Evolutionary conservation across 2,113 vertebrate species (phyloP).

Genomic region (Cathartes aura): DNA sequence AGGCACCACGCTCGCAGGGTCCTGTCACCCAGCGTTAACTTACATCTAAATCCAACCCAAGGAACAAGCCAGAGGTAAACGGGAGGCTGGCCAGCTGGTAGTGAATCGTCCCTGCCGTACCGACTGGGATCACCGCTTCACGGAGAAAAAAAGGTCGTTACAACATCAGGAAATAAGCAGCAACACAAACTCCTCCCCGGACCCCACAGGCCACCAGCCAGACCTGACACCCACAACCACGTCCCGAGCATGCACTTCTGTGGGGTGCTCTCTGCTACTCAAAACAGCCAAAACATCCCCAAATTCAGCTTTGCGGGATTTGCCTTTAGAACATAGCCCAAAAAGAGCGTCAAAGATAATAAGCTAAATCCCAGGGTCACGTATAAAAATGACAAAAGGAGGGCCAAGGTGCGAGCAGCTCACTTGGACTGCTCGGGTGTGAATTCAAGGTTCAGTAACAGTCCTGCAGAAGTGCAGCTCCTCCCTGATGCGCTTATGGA

Average conservation of each 20-base stretch:
- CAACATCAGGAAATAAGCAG: not conserved
- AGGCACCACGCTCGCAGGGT: accelerated
- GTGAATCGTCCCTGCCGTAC: not conserved
- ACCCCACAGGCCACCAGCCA: not conserved
- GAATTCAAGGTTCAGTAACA: not conserved
- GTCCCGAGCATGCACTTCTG: accelerated
- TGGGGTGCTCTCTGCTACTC: not conserved
- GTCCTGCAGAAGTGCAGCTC: not conserved
- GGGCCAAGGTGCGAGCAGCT: accelerated
- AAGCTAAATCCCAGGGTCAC: not conserved
- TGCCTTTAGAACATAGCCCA: not conserved
- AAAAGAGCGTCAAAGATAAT: accelerated
- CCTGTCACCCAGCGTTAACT: not conserved
- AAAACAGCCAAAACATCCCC: not conserved
- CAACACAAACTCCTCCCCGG: not conserved
- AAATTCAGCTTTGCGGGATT: no score
- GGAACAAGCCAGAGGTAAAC: not conserved
- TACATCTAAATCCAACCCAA: not conserved
- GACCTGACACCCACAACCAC: not conserved
- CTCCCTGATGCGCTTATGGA: not conserved
- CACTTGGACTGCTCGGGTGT: not conserved
- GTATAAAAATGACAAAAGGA: accelerated
- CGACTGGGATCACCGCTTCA: not conserved
- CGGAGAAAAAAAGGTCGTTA: accelerated
- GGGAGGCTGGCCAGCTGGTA: conserved; percentile 40